Percentiles rank a stretch among this genome's conserved stretches.
These are phyloP conservation scores for Hippocampus abdominalis DNA, from an alignment of 2,113 vertebrate species.

Conservation along the genomic window DNA sequence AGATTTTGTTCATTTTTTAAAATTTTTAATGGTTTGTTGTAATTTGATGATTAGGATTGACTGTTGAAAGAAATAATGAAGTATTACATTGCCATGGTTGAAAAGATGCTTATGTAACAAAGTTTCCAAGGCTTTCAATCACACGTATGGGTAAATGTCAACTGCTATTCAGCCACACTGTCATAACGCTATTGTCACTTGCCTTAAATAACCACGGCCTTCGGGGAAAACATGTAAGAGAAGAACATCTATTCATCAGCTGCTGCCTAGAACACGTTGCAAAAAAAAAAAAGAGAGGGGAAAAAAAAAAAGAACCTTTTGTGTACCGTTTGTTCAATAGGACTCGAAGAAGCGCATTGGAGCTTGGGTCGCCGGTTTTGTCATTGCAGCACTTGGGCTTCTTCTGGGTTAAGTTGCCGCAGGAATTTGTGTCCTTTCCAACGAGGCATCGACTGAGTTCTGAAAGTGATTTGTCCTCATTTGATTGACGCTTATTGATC, in stretches of 20 bases:
- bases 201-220: conserved; percentile 9
- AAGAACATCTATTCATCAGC: conserved; percentile 4
- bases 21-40: too few relatives aligned
- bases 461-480: background rate
- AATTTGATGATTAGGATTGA: background rate
- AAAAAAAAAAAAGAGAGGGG: background rate
- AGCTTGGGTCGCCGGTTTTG: background rate
- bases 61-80: background rate
- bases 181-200: conserved; percentile 23
- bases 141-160: background rate
- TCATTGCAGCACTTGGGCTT: background rate
- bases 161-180: conserved; percentile 17
- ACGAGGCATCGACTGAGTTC: background rate
- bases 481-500: background rate
- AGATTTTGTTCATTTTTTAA: background rate
- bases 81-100: background rate
- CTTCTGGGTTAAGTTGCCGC: conserved; percentile 1
- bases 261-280: background rate
- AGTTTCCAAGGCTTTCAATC: background rate
- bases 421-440: background rate
- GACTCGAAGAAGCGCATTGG: background rate
- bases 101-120: background rate
- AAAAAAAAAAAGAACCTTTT: background rate
- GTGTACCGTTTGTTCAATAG: background rate
- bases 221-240: background rate